A percentile compares a stretch with the other conserved stretches of the same genome.
Conservation (phyloP, 2,797 vertebrate genomes). For the Clarias laeviceps region DNA sequence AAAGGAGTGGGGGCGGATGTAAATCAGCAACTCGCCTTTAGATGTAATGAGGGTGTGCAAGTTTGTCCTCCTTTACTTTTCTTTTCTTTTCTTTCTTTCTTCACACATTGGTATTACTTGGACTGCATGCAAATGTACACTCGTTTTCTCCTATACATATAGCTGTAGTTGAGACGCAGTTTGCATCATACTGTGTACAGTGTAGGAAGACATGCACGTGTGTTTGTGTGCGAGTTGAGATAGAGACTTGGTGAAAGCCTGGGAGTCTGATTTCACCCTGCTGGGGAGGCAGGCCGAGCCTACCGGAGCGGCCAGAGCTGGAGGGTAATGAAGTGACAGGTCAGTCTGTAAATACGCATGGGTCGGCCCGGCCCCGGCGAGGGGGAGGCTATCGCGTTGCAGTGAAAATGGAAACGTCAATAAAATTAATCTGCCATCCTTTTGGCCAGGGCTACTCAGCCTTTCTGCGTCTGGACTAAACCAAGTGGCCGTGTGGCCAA, state of each 20-base stretch:
- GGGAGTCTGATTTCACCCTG: conserved; percentile 76
- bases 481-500: conserved; percentile 73
- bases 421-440: conserved; percentile 98
- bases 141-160: not conserved
- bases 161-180: conserved; percentile 5
- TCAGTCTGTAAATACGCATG: conserved; percentile 96
- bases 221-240: conserved; percentile 30
- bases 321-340: conserved; percentile 98
- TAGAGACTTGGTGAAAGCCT: conserved; percentile 63
- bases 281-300: conserved; percentile 55
- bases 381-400: conserved; percentile 92
- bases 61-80: conserved; percentile 70
- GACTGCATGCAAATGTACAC: conserved; percentile 43
- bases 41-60: conserved; percentile 84
- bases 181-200: conserved; percentile 27
- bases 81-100: conserved; percentile 52
- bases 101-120: conserved; percentile 22
- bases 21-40: conserved; percentile 76
- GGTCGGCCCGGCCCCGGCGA: conserved; percentile 87
- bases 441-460: conserved; percentile 85
- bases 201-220: conserved; percentile 6
- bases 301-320: conserved; percentile 73
- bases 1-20: conserved; percentile 80
- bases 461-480: conserved; percentile 67
- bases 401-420: conserved; percentile 99